Evolutionary conservation across 2,888 invertebrate genomes (phyloP), one percentile per base, ranked within the genome.

Genomic region (Amiota minor): DNA sequence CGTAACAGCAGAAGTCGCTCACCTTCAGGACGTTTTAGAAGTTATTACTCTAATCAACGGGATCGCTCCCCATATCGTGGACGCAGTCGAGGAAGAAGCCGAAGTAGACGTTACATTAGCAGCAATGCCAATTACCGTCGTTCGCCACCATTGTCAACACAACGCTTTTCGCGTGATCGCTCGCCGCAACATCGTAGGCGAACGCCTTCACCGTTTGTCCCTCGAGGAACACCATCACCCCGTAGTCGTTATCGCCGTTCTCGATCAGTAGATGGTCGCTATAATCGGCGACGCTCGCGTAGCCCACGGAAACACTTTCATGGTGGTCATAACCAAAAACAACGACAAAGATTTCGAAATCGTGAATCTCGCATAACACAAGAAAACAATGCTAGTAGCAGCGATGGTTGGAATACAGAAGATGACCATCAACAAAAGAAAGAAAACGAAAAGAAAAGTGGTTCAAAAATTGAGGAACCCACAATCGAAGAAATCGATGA

Each of bases 401-500:
- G 9, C 53, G 53, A 53, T 53, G 14, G 11, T n/a, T n/a, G 46
- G 46, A 47, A 53, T 53, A 9, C 10, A 14, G 23, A 46, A 8
- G 23, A 76, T 23, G 55, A 50, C 16, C 70, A 70, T 23, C 64
- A 76, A 53, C 55, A 49, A 55, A 55, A 53, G 59, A 23, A 9
- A 10, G n/a, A 12, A 69, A 45, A 20, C 59, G 11, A 59, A 9
- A 79, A 90, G 91, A 79, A 91, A 62, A 76, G 12, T 76, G 78
- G 9, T 53, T 74, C 71, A 75, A 11, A 18, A 6, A 91, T 89
- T 89, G 85, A 84, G 35, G 88, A 85, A 2, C 88, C 88, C 12
- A 85, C 91, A 80, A 79, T 91, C 70, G 92, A 92, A 74, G 92
- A 92, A 80, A 92, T 92, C 85, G 92, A 92, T 82, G 91, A 91